phyloP scores from a whole-genome alignment of 1,140 invertebrate species.

The Gryon sp. region DNA sequence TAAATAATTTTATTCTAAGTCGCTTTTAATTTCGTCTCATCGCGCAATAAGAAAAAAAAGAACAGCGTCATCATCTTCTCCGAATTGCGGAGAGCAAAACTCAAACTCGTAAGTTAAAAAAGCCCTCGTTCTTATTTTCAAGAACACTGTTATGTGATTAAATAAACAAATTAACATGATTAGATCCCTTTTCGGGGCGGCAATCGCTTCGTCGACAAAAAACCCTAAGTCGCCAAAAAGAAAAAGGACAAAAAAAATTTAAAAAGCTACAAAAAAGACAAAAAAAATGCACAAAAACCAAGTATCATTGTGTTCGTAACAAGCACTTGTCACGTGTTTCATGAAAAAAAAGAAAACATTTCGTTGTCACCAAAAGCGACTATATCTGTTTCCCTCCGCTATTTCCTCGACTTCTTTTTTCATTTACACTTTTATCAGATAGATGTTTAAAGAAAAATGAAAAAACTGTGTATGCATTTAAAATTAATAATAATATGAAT shows the following conservation, averaged over 20 bases:
- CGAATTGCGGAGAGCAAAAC: not conserved
- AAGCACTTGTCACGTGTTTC: conserved; percentile 33
- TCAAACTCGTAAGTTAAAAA: too few species aligned
- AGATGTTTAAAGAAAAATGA: conserved; percentile 66
- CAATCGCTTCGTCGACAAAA: conserved; percentile 25
- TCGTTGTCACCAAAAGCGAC: conserved; percentile 23
- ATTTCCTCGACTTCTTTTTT: conserved; percentile 51
- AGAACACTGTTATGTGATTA: not conserved
- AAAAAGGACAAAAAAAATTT: conserved; percentile 3
- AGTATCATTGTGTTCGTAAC: conserved; percentile 41
- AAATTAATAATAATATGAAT: conserved; percentile 66
- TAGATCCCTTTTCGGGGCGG: conserved; percentile 42
- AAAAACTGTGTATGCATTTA: conserved; percentile 76
- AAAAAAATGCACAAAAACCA: conserved; percentile 19
- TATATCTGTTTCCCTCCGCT: conserved; percentile 45
- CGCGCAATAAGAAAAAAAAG: too few species aligned
- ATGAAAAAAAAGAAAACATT: conserved; percentile 23
- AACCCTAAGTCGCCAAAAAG: conserved; percentile 14
- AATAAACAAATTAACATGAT: not conserved
- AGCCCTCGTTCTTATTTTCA: conserved; percentile 25
- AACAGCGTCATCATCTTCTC: conserved; percentile 11
- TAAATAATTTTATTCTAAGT: conserved; percentile 4
- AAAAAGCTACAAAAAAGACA: not conserved
- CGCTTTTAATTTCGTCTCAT: not conserved
- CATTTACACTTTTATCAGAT: conserved; percentile 68